These are phyloP conservation scores for Dioctria linearis DNA, from an alignment of 2,888 invertebrate genomes.

Conservation along the genomic window DNA sequence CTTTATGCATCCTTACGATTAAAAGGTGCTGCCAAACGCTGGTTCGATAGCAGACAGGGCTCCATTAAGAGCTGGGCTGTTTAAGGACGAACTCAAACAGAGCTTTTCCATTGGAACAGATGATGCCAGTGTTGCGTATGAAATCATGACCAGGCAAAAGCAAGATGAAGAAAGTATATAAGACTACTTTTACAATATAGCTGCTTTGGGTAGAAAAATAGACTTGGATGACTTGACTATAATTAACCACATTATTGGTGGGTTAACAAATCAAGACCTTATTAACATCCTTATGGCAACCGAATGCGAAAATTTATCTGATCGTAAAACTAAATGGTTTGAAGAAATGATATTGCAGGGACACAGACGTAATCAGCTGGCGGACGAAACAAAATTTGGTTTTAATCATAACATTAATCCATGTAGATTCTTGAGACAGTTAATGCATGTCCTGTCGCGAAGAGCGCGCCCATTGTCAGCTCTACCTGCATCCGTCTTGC, in stretches of 20 bases:
- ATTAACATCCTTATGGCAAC: neutral
- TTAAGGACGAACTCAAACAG: neutral
- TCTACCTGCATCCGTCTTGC: too few relatives aligned
- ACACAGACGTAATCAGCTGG: neutral
- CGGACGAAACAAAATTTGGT: neutral
- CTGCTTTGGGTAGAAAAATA: neutral
- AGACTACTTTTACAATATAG: slow-evolving; percentile 3
- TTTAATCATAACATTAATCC: too few relatives aligned
- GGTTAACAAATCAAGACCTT: too few relatives aligned
- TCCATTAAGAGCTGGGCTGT: neutral
- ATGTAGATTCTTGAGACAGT: neutral
- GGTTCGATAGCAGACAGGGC: neutral
- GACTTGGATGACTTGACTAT: too few relatives aligned
- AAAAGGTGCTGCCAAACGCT: slow-evolving; percentile 2
- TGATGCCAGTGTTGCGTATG: neutral
- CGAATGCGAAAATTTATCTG: neutral
- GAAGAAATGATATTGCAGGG: neutral
- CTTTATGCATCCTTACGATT: slow-evolving; percentile 26
- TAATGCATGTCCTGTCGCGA: too few relatives aligned
- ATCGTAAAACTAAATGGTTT: slow-evolving; percentile 3
- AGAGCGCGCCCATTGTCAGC: too few relatives aligned
- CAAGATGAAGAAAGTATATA: neutral
- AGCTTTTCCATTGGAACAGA: neutral
- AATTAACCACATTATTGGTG: too few relatives aligned
- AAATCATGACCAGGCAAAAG: neutral